A percentile compares a stretch with the other conserved stretches of the same genome.
These are phyloP conservation scores for Zootoca vivipara DNA, from an alignment of 2,113 vertebrate genomes.

Conservation along the genomic window DNA sequence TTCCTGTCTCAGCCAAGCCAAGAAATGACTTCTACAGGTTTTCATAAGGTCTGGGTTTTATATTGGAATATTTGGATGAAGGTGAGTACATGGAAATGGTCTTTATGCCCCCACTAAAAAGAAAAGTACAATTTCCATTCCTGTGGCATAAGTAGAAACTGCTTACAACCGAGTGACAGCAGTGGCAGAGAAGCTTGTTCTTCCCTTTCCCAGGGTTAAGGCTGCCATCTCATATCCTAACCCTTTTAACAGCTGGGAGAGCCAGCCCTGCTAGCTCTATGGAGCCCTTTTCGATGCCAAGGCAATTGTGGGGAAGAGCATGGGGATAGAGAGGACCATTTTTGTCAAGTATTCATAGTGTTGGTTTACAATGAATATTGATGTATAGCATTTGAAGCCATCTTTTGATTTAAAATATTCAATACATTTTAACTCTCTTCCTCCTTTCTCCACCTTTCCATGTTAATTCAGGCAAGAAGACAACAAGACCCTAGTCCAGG, in stretches of 20 bases:
- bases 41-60: not conserved
- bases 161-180: too few species aligned
- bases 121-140: too few species aligned
- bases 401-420: not conserved
- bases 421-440: rapidly evolving
- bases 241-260: not conserved
- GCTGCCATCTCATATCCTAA: not conserved
- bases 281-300: not conserved
- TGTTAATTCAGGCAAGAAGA: constrained; percentile 88
- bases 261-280: not conserved
- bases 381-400: not conserved
- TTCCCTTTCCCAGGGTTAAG: not conserved
- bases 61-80: too few species aligned
- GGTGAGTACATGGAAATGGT: too few species aligned
- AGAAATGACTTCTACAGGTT: not conserved
- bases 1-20: too few species aligned
- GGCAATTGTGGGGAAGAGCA: not conserved
- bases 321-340: not conserved
- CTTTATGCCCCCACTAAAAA: too few species aligned
- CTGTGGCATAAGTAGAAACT: too few species aligned
- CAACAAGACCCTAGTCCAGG: constrained; percentile 97
- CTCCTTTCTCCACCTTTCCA: not conserved
- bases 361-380: not conserved
- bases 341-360: not conserved
- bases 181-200: too few species aligned